phyloP scores from a whole-genome alignment of 2,113 vertebrate species.

The Hyla sarda region DNA sequence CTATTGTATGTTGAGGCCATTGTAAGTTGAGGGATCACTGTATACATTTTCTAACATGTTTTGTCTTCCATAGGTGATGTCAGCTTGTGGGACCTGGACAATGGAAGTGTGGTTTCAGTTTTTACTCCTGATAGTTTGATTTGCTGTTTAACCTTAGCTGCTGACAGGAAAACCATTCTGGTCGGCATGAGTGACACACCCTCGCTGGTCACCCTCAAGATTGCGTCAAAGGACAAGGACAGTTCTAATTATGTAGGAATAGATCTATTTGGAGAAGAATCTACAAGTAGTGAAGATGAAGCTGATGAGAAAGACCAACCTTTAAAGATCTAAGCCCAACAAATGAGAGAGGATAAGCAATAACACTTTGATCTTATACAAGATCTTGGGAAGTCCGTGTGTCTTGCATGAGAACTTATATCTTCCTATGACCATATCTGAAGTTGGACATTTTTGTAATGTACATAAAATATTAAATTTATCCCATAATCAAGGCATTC shows the following conservation, averaged over 20 bases:
- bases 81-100: slow-evolving; percentile 70
- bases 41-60: no score
- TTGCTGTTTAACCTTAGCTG: slow-evolving; percentile 61
- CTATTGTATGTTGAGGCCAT: no score
- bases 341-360: background rate
- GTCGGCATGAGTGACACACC: slow-evolving; percentile 67
- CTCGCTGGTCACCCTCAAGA: slow-evolving; percentile 64
- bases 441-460: background rate
- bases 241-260: slow-evolving; percentile 32
- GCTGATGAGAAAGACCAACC: slow-evolving; percentile 59
- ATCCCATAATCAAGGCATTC: background rate
- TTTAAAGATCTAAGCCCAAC: slow-evolving; percentile 4
- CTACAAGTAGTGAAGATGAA: slow-evolving; percentile 70
- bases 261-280: slow-evolving; percentile 68
- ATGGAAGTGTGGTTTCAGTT: slow-evolving; percentile 61
- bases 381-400: background rate
- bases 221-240: slow-evolving; percentile 54
- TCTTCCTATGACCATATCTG: background rate
- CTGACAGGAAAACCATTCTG: slow-evolving; percentile 62
- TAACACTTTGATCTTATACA: background rate
- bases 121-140: slow-evolving; percentile 69
- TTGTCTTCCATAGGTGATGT: slow-evolving; percentile 60
- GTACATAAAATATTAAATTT: background rate
- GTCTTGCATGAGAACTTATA: background rate
- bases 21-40: no score